These are phyloP conservation scores for Saxidomus purpurata DNA, from an alignment of 1,140 invertebrate species.

Conservation along the genomic window DNA sequence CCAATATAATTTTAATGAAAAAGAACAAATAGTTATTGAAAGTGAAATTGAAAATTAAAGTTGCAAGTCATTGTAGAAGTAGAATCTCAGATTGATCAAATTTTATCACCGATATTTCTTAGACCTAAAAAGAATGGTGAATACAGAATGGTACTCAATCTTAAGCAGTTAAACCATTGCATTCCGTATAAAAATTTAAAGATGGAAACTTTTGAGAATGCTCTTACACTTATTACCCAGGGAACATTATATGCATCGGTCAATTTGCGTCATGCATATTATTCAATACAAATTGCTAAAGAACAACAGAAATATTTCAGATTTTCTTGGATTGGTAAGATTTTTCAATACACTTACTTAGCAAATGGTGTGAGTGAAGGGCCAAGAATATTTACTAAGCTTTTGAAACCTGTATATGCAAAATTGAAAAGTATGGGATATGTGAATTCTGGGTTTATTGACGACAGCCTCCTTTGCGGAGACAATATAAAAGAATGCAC, in stretches of 20 bases:
- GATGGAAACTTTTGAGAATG: conserved; percentile 58
- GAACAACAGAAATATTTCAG: conserved; percentile 50
- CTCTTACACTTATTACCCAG: conserved; percentile 19
- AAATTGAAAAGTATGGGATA: no score
- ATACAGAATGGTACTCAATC: conserved; percentile 62
- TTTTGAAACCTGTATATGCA: no score
- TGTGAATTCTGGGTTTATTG: no score
- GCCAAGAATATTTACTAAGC: conserved; percentile 57
- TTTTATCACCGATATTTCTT: conserved; percentile 50
- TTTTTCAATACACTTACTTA: conserved; percentile 63
- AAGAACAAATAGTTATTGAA: conserved; percentile 20
- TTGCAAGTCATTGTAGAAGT: no score
- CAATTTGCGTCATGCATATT: conserved; percentile 56
- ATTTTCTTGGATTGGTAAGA: conserved; percentile 50
- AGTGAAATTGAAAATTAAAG: conserved; percentile 42
- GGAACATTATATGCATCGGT: conserved; percentile 38
- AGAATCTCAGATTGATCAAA: no score
- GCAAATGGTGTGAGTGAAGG: conserved; percentile 49
- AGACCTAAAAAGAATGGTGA: conserved; percentile 53
- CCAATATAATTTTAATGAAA: conserved; percentile 2
- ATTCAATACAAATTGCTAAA: no score
- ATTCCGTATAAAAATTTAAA: conserved; percentile 64
- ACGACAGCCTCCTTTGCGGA: no score
- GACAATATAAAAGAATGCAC: no score
- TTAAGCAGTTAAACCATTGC: conserved; percentile 51